Percentiles rank a stretch among this genome's conserved stretches.
These are phyloP conservation scores for Xiphydria camelus DNA, from an alignment of 2,888 invertebrate genomes.

Conservation along the genomic window DNA sequence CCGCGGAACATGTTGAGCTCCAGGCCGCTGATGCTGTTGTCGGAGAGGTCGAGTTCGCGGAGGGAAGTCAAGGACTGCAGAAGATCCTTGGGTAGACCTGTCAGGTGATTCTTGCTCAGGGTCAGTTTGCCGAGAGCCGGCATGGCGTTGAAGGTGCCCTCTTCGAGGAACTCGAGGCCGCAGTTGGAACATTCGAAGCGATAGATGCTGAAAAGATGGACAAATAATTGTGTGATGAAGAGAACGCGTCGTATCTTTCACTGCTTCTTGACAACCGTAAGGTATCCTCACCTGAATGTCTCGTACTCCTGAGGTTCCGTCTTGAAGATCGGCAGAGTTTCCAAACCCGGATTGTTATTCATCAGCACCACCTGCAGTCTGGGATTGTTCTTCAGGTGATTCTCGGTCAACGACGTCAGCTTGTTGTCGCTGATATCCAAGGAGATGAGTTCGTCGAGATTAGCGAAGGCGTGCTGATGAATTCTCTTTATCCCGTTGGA, in stretches of 20 bases:
- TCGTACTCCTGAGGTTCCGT: conserved; percentile 59
- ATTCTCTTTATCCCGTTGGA: conserved; percentile 72
- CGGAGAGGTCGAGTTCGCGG: conserved; percentile 71
- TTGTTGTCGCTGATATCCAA: conserved; percentile 77
- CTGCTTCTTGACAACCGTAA: too few relatives aligned
- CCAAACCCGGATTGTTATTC: conserved; percentile 71
- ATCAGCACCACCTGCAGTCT: conserved; percentile 72
- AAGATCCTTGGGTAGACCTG: conserved; percentile 41
- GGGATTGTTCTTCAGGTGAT: conserved; percentile 71
- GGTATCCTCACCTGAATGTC: conserved; percentile 46
- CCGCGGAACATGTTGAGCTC: conserved; percentile 68
- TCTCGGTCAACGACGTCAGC: conserved; percentile 68
- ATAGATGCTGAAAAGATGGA: conserved; percentile 64
- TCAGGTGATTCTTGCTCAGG: conserved; percentile 65
- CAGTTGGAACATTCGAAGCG: conserved; percentile 76
- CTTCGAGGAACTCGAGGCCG: conserved; percentile 66
- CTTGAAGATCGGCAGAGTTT: conserved; percentile 70
- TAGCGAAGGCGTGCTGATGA: conserved; percentile 70
- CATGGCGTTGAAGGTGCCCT: conserved; percentile 72
- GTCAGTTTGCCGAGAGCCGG: conserved; percentile 70
- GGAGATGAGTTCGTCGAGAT: conserved; percentile 68
- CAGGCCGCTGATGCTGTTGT: conserved; percentile 68
- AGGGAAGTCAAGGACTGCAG: conserved; percentile 62
- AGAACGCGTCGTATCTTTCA: too few relatives aligned
- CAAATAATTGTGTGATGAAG: too few relatives aligned